Evolutionary conservation across 2,113 vertebrate species (phyloP), one percentile per base, ranked within the genome.

Genomic region (Pomatostomus ruficeps): DNA sequence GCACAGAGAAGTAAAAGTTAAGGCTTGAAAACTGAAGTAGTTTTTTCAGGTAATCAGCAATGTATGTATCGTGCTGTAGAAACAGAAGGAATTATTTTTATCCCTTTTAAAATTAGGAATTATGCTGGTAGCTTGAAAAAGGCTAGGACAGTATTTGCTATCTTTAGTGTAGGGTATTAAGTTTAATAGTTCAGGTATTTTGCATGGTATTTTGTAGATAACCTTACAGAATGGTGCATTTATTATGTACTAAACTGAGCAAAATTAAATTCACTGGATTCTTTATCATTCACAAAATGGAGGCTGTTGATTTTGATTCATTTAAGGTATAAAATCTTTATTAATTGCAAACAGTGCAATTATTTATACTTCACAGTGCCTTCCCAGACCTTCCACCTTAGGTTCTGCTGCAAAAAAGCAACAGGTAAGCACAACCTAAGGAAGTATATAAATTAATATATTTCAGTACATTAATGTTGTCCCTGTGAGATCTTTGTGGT

Each of bases 351-450:
- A 99, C 98, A 98, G 98, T 99, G 98, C 98, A 98, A 98, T 98
- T 99, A 99, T 99, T 99, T 99, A 99, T 99, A 98, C 98, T 99
- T 99, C 99, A 99, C 99, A 99, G 99, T 99, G 99, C 99, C 99
- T 98, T 98, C 98, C 99, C 99, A 98, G 99, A 99, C 98, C 99
- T 99, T 99, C 98, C 99, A 99, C 98, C 99, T 99, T 99, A 99
- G 99, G 99, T 99, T 99, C 99, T 99, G 99, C 99, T 99, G 98
- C 99, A 98, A 98, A 99, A 97, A 98, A 98, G 98, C 99, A 99
- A 98, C 99, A 99, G 99, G 99, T 99, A 99, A 99, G 99, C 99
- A 98, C 98, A 99, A 98, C 99, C 99, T 99, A 99, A 99, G 98
- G 98, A 98, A 98, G 97, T 98, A 97, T 98, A 98, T 98, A 97